A percentile compares a stretch with the other conserved stretches of the same genome.
Conservation (phyloP, 2,797 vertebrate genomes). For the Amblyopsis hoosieri region DNA sequence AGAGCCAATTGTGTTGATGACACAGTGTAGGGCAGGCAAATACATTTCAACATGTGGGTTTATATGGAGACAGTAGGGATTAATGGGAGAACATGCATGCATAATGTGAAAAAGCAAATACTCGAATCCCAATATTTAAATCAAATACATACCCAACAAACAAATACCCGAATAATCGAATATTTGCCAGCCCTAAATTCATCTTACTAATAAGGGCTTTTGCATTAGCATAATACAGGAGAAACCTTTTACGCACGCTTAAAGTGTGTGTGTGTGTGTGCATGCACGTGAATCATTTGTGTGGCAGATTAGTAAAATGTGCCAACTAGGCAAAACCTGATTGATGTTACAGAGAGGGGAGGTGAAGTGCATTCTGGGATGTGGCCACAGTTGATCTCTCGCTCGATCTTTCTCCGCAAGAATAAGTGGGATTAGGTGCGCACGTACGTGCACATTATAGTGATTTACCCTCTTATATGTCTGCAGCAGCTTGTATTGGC, state of each 20-base stretch:
- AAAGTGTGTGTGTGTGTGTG: no score
- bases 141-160: not conserved
- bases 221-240: slow-evolving; percentile 6
- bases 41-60: no score
- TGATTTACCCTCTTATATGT: slow-evolving; percentile 41
- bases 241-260: slow-evolving; percentile 22
- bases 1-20: no score
- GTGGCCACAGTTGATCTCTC: slow-evolving; percentile 61
- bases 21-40: no score
- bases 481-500: slow-evolving; percentile 34
- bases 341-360: slow-evolving; percentile 60
- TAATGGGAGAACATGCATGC: no score
- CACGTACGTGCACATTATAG: slow-evolving; percentile 12
- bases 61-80: no score
- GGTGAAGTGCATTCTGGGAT: slow-evolving; percentile 70
- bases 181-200: not conserved
- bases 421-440: slow-evolving; percentile 64
- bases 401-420: slow-evolving; percentile 49
- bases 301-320: slow-evolving; percentile 56
- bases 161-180: no score
- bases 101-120: no score
- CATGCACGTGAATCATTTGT: slow-evolving; percentile 6
- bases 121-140: no score
- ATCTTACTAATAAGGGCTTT: not conserved
- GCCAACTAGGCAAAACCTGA: slow-evolving; percentile 53